phyloP scores from a whole-genome alignment of 1,140 invertebrate species.

The Neuroterus valhalla region DNA sequence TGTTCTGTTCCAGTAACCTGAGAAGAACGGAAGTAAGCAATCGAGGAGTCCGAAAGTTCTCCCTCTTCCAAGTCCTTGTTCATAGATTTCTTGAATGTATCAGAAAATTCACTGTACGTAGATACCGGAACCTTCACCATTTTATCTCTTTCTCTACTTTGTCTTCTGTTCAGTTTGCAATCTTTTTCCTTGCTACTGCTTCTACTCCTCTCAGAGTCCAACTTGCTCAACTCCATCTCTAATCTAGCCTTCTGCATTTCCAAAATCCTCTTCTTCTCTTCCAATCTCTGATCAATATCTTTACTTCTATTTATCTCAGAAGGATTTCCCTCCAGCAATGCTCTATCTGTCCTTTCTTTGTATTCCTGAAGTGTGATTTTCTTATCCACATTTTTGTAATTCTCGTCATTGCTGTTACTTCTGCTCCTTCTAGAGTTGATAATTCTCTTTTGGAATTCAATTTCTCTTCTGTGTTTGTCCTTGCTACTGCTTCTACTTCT shows the following conservation, averaged over 20 bases:
- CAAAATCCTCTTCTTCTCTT: conserved; percentile 8
- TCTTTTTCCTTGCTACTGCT: neutral
- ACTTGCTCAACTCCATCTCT: too few relatives aligned
- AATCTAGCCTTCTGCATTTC: neutral
- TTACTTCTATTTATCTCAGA: neutral
- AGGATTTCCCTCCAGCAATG: neutral
- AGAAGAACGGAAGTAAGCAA: too few relatives aligned
- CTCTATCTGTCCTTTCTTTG: neutral
- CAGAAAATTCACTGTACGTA: too few relatives aligned
- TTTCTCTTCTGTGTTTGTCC: neutral
- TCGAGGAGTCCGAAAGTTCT: too few relatives aligned
- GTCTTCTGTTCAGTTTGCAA: neutral
- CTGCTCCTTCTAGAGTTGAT: neutral
- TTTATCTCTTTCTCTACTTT: neutral
- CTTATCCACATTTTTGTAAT: neutral
- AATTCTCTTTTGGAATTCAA: neutral
- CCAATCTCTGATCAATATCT: neutral
- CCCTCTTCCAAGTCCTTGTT: too few relatives aligned
- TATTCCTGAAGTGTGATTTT: neutral
- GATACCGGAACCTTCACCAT: too few relatives aligned
- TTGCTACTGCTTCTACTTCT: neutral
- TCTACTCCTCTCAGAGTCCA: neutral
- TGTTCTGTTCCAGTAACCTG: too few relatives aligned
- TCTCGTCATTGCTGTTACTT: neutral
- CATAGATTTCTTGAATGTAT: too few relatives aligned